phyloP scores from a whole-genome alignment of 2,113 vertebrate genomes.

The Oxyruncus cristatus region DNA sequence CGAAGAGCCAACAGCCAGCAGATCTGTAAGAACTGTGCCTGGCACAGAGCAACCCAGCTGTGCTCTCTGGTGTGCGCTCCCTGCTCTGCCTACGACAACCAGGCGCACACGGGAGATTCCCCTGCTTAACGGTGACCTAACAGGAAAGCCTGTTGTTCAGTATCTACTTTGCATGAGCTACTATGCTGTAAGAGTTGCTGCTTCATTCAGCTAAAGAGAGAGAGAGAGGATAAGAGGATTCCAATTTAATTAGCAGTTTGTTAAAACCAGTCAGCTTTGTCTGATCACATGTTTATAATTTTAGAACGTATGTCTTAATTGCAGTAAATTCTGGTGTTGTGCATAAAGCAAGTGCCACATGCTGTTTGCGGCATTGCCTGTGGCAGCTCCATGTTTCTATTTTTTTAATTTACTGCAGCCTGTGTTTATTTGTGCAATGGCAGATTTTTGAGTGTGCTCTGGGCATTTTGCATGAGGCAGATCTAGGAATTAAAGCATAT shows the following conservation, averaged over 20 bases:
- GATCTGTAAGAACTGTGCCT: neutral
- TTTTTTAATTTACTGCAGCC: constrained; percentile 12
- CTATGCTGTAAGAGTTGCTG: neutral
- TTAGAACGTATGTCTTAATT: constrained; percentile 36
- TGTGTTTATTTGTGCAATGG: neutral
- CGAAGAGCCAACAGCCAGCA: neutral
- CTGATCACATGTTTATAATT: constrained; percentile 34
- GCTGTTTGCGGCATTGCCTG: neutral
- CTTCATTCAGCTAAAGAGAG: neutral
- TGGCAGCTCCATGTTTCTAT: neutral
- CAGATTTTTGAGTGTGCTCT: neutral
- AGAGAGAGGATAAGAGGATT: constrained; percentile 47
- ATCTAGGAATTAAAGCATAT: constrained; percentile 4
- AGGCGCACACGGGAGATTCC: constrained; percentile 31
- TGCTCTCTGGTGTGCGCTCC: neutral
- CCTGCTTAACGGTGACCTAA: constrained; percentile 27
- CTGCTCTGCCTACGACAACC: neutral
- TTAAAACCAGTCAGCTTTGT: constrained; percentile 32
- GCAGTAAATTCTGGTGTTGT: neutral
- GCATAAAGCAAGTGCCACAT: constrained; percentile 4
- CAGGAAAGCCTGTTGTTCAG: constrained; percentile 7
- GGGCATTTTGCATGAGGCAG: neutral
- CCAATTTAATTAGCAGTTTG: constrained; percentile 44
- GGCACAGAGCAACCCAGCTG: constrained; percentile 30
- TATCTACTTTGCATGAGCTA: constrained; percentile 20